A percentile compares a stretch with the other conserved stretches of the same genome.
Evolutionary conservation across 2,113 vertebrate genomes (phyloP).

Genomic region (Tetraodon nigroviridis): DNA sequence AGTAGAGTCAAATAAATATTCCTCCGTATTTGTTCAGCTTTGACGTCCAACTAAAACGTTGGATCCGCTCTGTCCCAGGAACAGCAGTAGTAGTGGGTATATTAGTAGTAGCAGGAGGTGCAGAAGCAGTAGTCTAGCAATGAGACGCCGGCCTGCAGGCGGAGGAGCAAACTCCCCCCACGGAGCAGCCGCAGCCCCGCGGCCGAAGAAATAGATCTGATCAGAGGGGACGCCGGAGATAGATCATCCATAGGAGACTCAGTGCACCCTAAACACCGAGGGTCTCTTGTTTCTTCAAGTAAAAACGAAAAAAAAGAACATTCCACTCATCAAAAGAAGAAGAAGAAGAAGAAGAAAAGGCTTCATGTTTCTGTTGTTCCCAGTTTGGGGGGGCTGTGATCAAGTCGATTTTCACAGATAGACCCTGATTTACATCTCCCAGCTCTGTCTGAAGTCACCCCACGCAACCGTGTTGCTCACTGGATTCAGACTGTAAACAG

Average conservation of each 20-base stretch:
- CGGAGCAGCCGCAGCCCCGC: slow-evolving; percentile 38
- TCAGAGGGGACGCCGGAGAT: slow-evolving; percentile 19
- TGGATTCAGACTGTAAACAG: slow-evolving; percentile 59
- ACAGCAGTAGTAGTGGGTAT: slow-evolving; percentile 76
- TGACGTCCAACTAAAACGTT: slow-evolving; percentile 79
- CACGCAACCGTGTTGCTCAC: slow-evolving; percentile 9
- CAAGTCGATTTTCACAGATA: slow-evolving; percentile 41
- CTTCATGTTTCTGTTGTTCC: slow-evolving; percentile 23
- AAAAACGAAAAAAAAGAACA: slow-evolving; percentile 35
- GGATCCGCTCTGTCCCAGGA: slow-evolving; percentile 61
- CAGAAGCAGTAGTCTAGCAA: slow-evolving; percentile 75
- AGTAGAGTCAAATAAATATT: slow-evolving; percentile 75
- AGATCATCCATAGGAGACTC: slow-evolving; percentile 23
- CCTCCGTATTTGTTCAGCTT: slow-evolving; percentile 56
- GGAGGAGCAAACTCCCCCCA: slow-evolving; percentile 33
- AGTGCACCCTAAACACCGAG: slow-evolving; percentile 27
- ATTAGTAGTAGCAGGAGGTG: slow-evolving; percentile 72
- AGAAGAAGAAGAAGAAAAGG: slow-evolving; percentile 11
- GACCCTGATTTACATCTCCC: slow-evolving; percentile 21
- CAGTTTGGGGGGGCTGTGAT: slow-evolving; percentile 37
- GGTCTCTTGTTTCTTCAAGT: slow-evolving; percentile 55
- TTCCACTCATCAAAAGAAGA: slow-evolving; percentile 39
- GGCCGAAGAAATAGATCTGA: slow-evolving; percentile 32
- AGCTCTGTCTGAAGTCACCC: slow-evolving; percentile 18
- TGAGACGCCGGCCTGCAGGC: slow-evolving; percentile 48